phyloP scores from a whole-genome alignment of 1,140 invertebrate genomes.

The Drosophila melanogaster region DNA sequence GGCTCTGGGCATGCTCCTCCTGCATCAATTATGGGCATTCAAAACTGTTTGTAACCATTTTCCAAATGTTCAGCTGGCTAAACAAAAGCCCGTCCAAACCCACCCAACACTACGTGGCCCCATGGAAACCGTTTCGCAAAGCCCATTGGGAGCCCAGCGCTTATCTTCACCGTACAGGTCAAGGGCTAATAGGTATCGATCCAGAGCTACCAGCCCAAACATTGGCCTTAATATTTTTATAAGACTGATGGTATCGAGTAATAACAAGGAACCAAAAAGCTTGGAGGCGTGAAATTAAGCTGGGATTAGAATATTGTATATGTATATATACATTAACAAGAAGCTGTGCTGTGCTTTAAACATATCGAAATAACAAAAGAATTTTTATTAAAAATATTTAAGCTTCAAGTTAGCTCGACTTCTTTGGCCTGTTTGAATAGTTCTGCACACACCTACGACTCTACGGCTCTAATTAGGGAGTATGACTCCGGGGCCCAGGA shows the following conservation, averaged over 20 bases:
- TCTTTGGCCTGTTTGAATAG: no score
- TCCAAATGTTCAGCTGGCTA: conserved; percentile 10
- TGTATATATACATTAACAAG: no score
- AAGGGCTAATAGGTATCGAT: conserved; percentile 5
- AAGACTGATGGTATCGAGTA: no score
- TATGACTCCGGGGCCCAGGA: conserved; percentile 3
- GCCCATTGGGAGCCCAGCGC: background rate
- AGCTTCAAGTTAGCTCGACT: no score
- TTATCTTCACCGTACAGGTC: background rate
- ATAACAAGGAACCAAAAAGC: background rate
- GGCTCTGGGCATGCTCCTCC: conserved; percentile 2
- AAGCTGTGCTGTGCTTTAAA: no score
- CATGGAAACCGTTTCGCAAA: conserved; percentile 6
- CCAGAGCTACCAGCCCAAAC: background rate
- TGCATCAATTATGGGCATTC: conserved; percentile 26
- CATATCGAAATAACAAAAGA: no score
- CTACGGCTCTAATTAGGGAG: conserved; percentile 29
- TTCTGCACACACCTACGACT: background rate
- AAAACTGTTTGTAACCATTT: conserved; percentile 26
- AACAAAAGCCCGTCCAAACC: conserved; percentile 11
- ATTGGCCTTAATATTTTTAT: background rate
- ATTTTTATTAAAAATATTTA: no score
- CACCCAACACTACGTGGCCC: background rate
- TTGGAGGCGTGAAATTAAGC: no score
- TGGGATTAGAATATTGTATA: no score